Evolutionary conservation across 2,888 invertebrate genomes (phyloP), one percentile per base, ranked within the genome.

Genomic region (Podotricha telesiphe): DNA sequence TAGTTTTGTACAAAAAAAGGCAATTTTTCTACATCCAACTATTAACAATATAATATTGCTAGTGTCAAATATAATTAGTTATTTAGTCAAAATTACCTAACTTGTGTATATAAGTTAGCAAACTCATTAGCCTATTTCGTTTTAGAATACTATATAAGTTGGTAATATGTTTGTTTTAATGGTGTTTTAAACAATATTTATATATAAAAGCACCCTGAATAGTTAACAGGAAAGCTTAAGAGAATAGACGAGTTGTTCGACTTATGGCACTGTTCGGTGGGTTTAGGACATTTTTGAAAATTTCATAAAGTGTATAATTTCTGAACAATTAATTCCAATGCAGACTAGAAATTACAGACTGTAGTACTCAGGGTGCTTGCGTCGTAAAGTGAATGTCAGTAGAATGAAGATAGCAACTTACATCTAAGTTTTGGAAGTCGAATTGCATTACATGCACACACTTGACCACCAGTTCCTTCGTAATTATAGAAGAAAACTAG

Each of bases 201-300:
- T 34, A 17, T 37, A 55, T 34, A 7, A n/a, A 22, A 45, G 59
- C 45, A 59, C 28, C 20, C 45, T 45, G 22, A 22, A 59, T 22
- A 28, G 58, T 58, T n/a, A 5, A 20, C 8, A 42, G 58, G 10
- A 48, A 42, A 20, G 20, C 3, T 28, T 28, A 28, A 28, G 28
- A 40, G 58, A 40, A 47, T 45, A 47, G 34, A 22, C 37, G 37
- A 22, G 17, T 45, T 51, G 47, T 47, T 59, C 34, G 15, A 28
- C 28, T 51, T 67, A 67, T 67, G 67, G 67, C 67, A 67, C 67
- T 67, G 42, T 28, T 67, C 61, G 61, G 67, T 67, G 59, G 67
- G 59, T 51, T n/a, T 19, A 17, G n/a, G 3, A 17, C 8, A 28
- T 17, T 53, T 8, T 11, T 40, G 11, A 7, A 40, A 13, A 40